These are phyloP conservation scores for Olivierus martensii DNA, from an alignment of 1,140 invertebrate genomes.

Conservation along the genomic window DNA sequence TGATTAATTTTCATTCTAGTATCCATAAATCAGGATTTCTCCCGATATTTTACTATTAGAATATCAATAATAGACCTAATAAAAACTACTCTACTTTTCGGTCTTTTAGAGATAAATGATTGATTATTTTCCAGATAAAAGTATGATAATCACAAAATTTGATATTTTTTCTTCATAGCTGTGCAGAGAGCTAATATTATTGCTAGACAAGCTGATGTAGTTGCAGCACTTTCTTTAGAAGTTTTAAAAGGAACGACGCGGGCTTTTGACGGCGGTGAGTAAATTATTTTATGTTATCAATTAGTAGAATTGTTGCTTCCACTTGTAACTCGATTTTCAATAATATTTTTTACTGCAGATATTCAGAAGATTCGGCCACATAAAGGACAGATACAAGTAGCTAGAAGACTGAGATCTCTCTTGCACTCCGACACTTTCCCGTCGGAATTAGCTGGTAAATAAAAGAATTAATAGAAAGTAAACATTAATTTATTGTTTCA, in stretches of 20 bases:
- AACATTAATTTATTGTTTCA: too few species aligned
- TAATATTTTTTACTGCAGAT: conserved; percentile 30
- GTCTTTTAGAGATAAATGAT: too few species aligned
- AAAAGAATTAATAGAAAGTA: background rate
- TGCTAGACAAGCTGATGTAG: conserved; percentile 51
- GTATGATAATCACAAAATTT: too few species aligned
- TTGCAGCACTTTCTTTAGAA: conserved; percentile 53
- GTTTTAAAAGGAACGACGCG: conserved; percentile 54
- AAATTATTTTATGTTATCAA: too few species aligned
- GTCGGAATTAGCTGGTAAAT: conserved; percentile 50
- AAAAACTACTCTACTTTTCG: background rate
- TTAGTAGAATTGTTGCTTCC: too few species aligned
- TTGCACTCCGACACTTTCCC: conserved; percentile 51
- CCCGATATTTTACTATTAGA: too few species aligned
- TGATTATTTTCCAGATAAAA: too few species aligned
- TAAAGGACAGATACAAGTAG: conserved; percentile 48
- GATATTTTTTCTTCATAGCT: conserved; percentile 32
- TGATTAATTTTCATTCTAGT: too few species aligned
- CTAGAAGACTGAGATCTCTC: conserved; percentile 43
- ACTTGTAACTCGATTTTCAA: too few species aligned
- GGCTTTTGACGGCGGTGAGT: conserved; percentile 48
- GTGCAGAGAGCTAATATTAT: conserved; percentile 46
- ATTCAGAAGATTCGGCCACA: conserved; percentile 52
- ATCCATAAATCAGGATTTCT: too few species aligned
- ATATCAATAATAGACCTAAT: too few species aligned